Evolutionary conservation across 2,797 vertebrate species (phyloP).

Genomic region (Trachops cirrhosus): DNA sequence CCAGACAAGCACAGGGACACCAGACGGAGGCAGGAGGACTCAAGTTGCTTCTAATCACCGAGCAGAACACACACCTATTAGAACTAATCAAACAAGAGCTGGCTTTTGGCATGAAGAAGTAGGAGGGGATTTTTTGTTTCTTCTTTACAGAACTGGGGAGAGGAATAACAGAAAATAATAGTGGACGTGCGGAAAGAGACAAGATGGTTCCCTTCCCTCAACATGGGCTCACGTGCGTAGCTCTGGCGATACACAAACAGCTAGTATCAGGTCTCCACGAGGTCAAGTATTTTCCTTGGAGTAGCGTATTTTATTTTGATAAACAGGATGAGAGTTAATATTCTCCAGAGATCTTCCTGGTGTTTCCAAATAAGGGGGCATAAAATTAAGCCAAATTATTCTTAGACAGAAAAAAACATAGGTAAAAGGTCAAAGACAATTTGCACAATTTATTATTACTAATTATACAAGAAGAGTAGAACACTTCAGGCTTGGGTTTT

Average conservation of each 20-base stretch:
- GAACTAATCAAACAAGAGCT: neutral
- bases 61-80: slow-evolving; percentile 39
- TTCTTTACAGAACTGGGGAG: neutral
- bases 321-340: slow-evolving; percentile 81
- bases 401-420: neutral
- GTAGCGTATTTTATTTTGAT: slow-evolving; percentile 84
- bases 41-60: neutral
- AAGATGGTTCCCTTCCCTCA: neutral
- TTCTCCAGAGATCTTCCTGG: slow-evolving; percentile 79
- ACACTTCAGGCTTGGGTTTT: neutral
- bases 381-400: slow-evolving; percentile 83
- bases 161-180: slow-evolving; percentile 44
- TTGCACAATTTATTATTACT: neutral
- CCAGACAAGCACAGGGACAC: slow-evolving; percentile 24
- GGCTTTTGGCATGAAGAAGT: neutral
- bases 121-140: neutral
- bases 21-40: neutral
- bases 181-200: neutral
- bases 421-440: slow-evolving; percentile 8
- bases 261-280: slow-evolving; percentile 71
- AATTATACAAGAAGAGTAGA: neutral
- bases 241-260: slow-evolving; percentile 72
- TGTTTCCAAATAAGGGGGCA: slow-evolving; percentile 85
- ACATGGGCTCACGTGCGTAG: neutral
- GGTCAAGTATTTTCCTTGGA: slow-evolving; percentile 86